Percentiles rank a stretch among this genome's conserved stretches.
These are phyloP conservation scores for Psammodynastes pulverulentus DNA, from an alignment of 2,113 vertebrate species.

Conservation along the genomic window DNA sequence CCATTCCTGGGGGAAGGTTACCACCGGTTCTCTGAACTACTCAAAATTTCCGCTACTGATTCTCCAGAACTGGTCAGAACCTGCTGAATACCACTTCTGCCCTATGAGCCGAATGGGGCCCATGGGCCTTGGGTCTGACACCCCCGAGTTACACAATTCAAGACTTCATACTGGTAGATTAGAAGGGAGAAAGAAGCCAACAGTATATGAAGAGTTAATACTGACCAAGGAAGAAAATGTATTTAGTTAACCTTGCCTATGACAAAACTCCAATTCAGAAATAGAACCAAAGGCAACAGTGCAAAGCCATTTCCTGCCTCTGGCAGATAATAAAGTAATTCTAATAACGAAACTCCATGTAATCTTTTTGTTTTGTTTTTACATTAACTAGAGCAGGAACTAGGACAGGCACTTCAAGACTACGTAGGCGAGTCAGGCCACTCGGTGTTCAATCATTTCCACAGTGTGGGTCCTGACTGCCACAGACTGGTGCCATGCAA, in stretches of 20 bases:
- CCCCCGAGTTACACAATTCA: not conserved
- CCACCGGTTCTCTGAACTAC: no score
- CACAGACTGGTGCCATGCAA: slow-evolving; percentile 45
- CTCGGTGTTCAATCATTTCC: slow-evolving; percentile 15
- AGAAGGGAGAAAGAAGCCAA: not conserved
- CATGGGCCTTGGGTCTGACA: no score
- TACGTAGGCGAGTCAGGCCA: slow-evolving; percentile 31
- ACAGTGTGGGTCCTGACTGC: slow-evolving; percentile 27
- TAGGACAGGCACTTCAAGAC: slow-evolving; percentile 32
- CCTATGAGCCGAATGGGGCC: no score
- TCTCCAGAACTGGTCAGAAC: no score
- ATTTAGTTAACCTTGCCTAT: slow-evolving; percentile 18
- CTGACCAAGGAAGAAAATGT: slow-evolving; percentile 30
- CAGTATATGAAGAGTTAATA: slow-evolving; percentile 7
- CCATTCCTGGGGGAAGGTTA: no score
- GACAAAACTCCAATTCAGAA: slow-evolving; percentile 22
- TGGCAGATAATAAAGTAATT: not conserved
- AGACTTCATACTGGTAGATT: not conserved
- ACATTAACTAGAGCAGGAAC: not conserved
- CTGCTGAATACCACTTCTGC: no score
- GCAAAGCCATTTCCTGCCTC: not conserved
- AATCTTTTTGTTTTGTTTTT: not conserved
- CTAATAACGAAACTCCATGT: not conserved
- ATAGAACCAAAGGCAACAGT: slow-evolving; percentile 10
- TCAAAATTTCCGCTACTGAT: no score